These are phyloP conservation scores for Loripinus fragilis DNA, from an alignment of 2,888 invertebrate species.

Conservation along the genomic window DNA sequence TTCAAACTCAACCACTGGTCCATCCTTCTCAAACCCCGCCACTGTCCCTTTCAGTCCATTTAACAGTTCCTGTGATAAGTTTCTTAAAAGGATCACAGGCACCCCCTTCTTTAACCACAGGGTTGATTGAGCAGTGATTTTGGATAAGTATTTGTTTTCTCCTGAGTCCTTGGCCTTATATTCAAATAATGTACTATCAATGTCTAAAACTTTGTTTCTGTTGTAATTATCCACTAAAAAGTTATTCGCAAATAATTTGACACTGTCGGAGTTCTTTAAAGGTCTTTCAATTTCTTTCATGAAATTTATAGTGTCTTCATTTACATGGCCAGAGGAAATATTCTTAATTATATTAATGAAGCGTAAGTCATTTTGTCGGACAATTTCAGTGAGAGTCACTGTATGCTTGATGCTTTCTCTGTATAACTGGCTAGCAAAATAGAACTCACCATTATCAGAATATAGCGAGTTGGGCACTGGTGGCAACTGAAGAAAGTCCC, in stretches of 20 bases:
- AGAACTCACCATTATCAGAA: slow-evolving; percentile 31
- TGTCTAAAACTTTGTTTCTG: slow-evolving; percentile 24
- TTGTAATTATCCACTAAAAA: slow-evolving; percentile 34
- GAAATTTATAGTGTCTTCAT: neutral
- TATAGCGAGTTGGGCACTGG: slow-evolving; percentile 41
- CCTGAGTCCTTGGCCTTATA: slow-evolving; percentile 33
- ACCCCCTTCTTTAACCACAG: slow-evolving; percentile 31
- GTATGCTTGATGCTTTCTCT: slow-evolving; percentile 4
- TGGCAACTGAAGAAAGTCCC: slow-evolving; percentile 44
- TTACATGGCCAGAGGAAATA: slow-evolving; percentile 21
- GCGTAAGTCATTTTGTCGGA: slow-evolving; percentile 28
- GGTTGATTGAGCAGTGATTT: slow-evolving; percentile 18
- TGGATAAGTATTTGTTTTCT: slow-evolving; percentile 1
- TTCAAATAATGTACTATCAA: slow-evolving; percentile 20
- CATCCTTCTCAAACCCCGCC: slow-evolving; percentile 7
- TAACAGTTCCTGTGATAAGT: slow-evolving; percentile 32
- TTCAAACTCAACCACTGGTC: slow-evolving; percentile 2
- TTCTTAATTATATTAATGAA: slow-evolving; percentile 26
- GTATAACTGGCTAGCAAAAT: slow-evolving; percentile 29
- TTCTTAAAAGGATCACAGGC: slow-evolving; percentile 34
- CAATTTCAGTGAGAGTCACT: slow-evolving; percentile 21
- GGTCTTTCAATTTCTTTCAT: slow-evolving; percentile 25
- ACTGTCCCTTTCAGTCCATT: slow-evolving; percentile 34
- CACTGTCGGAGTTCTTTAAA: neutral
- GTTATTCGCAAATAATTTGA: slow-evolving; percentile 23